Evolutionary conservation across 1,140 invertebrate species (phyloP).

Genomic region (Trichonephila clavata): DNA sequence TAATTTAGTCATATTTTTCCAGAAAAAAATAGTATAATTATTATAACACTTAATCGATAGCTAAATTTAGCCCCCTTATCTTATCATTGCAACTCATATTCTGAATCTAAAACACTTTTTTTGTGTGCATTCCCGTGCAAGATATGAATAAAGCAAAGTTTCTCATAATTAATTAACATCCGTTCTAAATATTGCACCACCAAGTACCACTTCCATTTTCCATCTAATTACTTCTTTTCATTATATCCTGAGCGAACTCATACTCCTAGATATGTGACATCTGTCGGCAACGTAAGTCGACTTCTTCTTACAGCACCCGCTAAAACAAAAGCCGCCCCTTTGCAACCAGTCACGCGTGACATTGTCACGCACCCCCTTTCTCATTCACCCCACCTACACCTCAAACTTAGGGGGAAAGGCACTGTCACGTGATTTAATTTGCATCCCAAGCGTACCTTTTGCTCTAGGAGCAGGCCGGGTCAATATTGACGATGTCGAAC

Average conservation of each 20-base stretch:
- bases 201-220: neutral
- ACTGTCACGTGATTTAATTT: constrained; percentile 65
- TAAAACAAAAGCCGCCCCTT: constrained; percentile 46
- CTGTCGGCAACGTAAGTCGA: neutral
- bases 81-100: no score
- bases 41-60: no score
- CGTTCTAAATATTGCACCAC: neutral
- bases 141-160: no score
- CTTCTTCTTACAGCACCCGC: neutral
- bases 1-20: no score
- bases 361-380: constrained; percentile 7
- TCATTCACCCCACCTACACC: neutral
- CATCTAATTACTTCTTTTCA: constrained; percentile 11
- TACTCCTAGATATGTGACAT: neutral
- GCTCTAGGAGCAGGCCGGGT: constrained; percentile 6
- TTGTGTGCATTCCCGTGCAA: no score
- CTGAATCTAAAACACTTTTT: no score
- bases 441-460: constrained; percentile 52
- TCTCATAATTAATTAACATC: neutral
- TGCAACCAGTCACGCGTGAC: constrained; percentile 28
- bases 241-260: neutral
- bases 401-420: neutral
- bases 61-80: no score
- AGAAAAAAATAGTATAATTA: no score
- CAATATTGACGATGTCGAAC: constrained; percentile 57